Evolutionary conservation across 2,797 vertebrate species (phyloP).

Genomic region (Aselliscus stoliczkanus): DNA sequence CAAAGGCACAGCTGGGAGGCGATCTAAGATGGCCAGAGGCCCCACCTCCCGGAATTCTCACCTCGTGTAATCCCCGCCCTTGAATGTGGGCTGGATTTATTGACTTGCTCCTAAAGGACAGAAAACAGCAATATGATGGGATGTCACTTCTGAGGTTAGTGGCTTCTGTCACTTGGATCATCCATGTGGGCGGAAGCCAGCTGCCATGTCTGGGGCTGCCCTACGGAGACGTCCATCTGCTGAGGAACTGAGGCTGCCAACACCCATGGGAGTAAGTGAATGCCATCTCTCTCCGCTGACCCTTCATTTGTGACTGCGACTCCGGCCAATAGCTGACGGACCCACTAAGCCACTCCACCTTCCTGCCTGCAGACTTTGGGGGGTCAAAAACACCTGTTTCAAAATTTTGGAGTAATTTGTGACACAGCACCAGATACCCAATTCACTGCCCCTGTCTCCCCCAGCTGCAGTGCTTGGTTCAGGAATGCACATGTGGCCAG

Average conservation of each 20-base stretch:
- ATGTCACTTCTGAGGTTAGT: background rate
- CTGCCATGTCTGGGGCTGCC: background rate
- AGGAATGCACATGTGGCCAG: background rate
- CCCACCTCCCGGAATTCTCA: background rate
- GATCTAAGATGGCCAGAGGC: background rate
- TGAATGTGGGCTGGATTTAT: background rate
- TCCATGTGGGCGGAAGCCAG: background rate
- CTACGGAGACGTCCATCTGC: background rate
- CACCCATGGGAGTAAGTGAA: background rate
- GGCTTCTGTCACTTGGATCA: background rate
- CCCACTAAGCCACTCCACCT: background rate
- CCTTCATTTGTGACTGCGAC: background rate
- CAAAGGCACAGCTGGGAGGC: background rate
- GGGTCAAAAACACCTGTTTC: background rate
- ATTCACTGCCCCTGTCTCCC: background rate
- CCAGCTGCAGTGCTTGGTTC: background rate
- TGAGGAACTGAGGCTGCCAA: background rate
- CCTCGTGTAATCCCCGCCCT: background rate
- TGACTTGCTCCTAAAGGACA: background rate
- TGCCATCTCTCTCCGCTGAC: background rate
- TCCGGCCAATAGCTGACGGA: background rate
- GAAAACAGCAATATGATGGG: background rate
- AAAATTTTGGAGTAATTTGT: background rate
- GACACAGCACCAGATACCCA: background rate
- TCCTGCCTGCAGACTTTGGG: background rate